Conservation (phyloP, 2,888 invertebrate species). For the Lymantria monacha region DNA sequence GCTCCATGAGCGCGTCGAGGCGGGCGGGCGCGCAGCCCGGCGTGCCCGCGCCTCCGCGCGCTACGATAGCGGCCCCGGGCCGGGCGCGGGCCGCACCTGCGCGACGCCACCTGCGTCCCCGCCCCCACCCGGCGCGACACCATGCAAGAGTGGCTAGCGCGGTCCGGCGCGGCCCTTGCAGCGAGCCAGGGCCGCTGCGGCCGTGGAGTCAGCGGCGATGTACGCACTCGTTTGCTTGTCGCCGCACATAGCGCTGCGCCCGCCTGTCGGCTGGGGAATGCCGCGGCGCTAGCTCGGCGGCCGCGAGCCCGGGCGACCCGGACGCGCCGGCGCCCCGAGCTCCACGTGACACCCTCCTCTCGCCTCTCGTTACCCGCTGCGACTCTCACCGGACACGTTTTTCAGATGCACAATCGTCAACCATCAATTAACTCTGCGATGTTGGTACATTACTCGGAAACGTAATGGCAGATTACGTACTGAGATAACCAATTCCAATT, state of each 20-base stretch:
- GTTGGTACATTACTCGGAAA: constrained; percentile 40
- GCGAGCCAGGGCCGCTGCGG: constrained; percentile 63
- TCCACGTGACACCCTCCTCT: constrained; percentile 59
- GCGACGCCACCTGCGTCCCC: constrained; percentile 44
- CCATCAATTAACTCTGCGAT: constrained; percentile 62
- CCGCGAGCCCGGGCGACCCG: constrained; percentile 65
- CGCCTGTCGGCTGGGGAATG: constrained; percentile 70
- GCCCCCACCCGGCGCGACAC: constrained; percentile 62
- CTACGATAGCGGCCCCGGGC: constrained; percentile 65
- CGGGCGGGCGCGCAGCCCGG: constrained; percentile 64
- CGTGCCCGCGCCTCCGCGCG: constrained; percentile 61
- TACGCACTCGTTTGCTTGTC: constrained; percentile 46
- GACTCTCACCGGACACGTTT: constrained; percentile 58
- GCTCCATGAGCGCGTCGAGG: constrained; percentile 76
- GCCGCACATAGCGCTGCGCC: constrained; percentile 65
- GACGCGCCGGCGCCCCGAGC: constrained; percentile 74
- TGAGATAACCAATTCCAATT: constrained; percentile 33
- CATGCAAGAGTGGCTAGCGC: constrained; percentile 67
- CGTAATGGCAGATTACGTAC: constrained; percentile 43
- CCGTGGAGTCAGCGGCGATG: constrained; percentile 63
- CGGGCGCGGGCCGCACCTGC: constrained; percentile 73
- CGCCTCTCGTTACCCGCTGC: constrained; percentile 35
- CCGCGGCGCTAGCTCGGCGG: constrained; percentile 65
- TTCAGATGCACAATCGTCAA: constrained; percentile 72
- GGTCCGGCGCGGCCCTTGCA: constrained; percentile 67